Base-by-base conservation (phyloP, 2,888 invertebrate species). In the Habroteleia sp. region DNA sequence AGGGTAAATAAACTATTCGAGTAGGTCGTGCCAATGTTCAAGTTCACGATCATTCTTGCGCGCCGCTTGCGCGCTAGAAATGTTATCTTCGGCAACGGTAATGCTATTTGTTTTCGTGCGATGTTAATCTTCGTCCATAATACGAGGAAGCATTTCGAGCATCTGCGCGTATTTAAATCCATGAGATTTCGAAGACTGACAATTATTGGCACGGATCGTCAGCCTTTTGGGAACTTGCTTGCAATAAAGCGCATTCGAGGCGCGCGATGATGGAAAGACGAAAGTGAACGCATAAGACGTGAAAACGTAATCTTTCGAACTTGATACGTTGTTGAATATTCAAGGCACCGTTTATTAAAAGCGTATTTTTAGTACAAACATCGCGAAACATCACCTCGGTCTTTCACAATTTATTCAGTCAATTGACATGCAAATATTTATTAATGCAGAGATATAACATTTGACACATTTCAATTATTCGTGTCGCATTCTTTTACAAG, bases 21-120 rank as follows among this genome's bases (percentile, higher is more conserved):
- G 52, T 3, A 48, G 29, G 50, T 63, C 50, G 56, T 63, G 54
- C 63, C 44, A 58, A 65, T 69, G 56, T 74, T 69, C 58, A 74
- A 74, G 68, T 74, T 74, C 74, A 74, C 17, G 63, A 65, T 50
- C 58, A 42, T 35, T 62, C 25, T 42, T 52, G 48, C 37, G 42
- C 20, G 33, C 13, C 4, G 25, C n/a, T 56, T 58, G 37, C 42
- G 27, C 48, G 56, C 39, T 52, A 41, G 41, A 62, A 60, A 52
- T 50, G 68, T 52, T 74, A 76, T 74, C 74, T 54, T 52, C 46
- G 44, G 31, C 46, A 5, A 33, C 48, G 14, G 37, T 33, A 44
- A 31, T 48, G 46, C 41, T 69, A 73, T 78, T 75, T 78, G 76
- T 76, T 78, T 74, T 74, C 54, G 68, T 60, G 48, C 72, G 60